phyloP scores from a whole-genome alignment of 2,888 invertebrate genomes.

The Epirrita christyi region DNA sequence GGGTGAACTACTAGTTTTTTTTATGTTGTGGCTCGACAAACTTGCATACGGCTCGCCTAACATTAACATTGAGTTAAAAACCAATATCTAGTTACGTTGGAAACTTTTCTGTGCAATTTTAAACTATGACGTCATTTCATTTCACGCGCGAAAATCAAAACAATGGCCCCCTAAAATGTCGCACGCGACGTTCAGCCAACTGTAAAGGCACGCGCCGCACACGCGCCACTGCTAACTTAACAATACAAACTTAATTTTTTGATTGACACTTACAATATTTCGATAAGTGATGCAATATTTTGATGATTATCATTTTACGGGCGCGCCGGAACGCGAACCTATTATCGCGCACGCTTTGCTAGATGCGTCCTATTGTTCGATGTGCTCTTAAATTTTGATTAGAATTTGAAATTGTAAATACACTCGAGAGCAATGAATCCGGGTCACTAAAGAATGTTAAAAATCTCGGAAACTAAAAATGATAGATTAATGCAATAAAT shows the following conservation, averaged over 20 bases:
- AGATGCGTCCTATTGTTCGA: slow-evolving; percentile 51
- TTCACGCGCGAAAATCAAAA: slow-evolving; percentile 75
- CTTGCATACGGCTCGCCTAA: no score
- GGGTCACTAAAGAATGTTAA: no score
- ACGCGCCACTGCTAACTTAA: slow-evolving; percentile 68
- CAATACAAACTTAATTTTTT: slow-evolving; percentile 83
- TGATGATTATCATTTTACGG: slow-evolving; percentile 78
- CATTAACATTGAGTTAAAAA: no score
- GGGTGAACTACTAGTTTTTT: no score
- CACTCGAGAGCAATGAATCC: no score
- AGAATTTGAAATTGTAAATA: slow-evolving; percentile 15
- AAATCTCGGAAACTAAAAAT: no score
- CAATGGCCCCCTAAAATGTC: slow-evolving; percentile 68
- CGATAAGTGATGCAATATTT: slow-evolving; percentile 85
- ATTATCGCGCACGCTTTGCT: slow-evolving; percentile 70
- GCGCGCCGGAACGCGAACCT: slow-evolving; percentile 48
- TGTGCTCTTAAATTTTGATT: slow-evolving; percentile 48
- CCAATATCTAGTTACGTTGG: not conserved
- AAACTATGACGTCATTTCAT: slow-evolving; percentile 56
- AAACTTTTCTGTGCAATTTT: slow-evolving; percentile 15
- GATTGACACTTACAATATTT: slow-evolving; percentile 86
- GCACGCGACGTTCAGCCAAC: slow-evolving; percentile 63
- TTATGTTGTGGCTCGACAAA: no score
- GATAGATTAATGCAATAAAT: no score
- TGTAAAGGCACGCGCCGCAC: slow-evolving; percentile 52